Evolutionary conservation across 64 coral and sea anemone genomes (phyloP).

Genomic region (Actinia equina): DNA sequence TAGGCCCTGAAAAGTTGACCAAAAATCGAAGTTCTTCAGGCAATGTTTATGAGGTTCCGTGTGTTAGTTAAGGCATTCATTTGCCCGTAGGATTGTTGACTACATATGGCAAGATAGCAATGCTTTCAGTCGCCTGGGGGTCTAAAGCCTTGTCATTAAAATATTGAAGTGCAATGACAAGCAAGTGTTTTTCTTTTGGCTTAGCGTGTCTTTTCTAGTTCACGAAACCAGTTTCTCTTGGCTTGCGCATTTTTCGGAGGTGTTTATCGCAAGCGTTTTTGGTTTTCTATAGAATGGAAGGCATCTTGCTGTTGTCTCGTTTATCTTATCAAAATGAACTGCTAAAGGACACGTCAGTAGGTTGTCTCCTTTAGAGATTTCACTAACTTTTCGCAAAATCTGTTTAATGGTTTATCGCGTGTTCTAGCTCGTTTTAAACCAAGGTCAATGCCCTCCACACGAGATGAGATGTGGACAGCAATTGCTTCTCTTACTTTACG

Average conservation of each 20-base stretch:
- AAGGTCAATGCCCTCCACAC: not conserved
- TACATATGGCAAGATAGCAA: slow-evolving; percentile 10
- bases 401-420: not conserved
- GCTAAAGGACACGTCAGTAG: not conserved
- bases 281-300: not conserved
- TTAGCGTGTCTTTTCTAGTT: not conserved
- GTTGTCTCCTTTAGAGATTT: not conserved
- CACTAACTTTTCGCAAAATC: not conserved
- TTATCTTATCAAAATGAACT: slow-evolving; percentile 18
- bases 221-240: not conserved
- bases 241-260: not conserved
- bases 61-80: not conserved
- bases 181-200: not conserved
- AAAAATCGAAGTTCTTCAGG: not conserved
- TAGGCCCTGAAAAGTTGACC: not conserved
- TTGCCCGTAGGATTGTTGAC: not conserved
- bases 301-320: not conserved
- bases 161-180: not conserved
- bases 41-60: not conserved
- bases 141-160: slow-evolving; percentile 12
- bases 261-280: not conserved
- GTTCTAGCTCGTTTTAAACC: not conserved
- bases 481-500: not conserved
- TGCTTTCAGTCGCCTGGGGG: not conserved
- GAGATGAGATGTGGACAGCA: not conserved